A percentile compares a stretch with the other conserved stretches of the same genome.
Evolutionary conservation across 2,797 vertebrate species (phyloP).

Genomic region (Chelmon rostratus): DNA sequence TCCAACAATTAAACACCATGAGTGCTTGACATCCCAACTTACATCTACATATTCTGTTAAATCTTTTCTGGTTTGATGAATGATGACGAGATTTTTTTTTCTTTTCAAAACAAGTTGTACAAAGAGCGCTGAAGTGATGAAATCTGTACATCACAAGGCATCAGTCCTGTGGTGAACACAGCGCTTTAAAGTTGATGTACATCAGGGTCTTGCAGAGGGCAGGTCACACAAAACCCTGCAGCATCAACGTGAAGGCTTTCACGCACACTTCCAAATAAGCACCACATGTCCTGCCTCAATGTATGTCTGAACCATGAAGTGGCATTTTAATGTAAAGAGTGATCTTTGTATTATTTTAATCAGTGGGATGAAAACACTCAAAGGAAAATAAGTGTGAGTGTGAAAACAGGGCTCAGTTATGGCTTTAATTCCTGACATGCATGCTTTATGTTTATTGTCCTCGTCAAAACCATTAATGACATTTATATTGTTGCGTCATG

Average conservation of each 20-base stretch:
- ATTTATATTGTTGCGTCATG: constrained; percentile 32
- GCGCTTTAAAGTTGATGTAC: constrained; percentile 14
- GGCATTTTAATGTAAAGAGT: constrained; percentile 48
- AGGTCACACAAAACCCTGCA: constrained; percentile 19
- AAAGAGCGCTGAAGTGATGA: background rate
- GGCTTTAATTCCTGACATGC: constrained; percentile 28
- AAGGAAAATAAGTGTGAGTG: background rate
- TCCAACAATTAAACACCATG: constrained; percentile 40
- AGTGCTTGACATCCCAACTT: background rate
- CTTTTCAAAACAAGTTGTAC: background rate
- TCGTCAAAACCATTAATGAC: constrained; percentile 13
- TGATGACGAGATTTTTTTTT: constrained; percentile 1
- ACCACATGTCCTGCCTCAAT: constrained; percentile 34
- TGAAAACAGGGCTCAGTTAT: background rate
- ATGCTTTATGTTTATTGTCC: constrained; percentile 28
- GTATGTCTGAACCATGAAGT: constrained; percentile 25
- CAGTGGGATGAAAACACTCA: constrained; percentile 1
- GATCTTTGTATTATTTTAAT: constrained; percentile 51
- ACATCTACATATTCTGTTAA: background rate
- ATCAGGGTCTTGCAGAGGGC: constrained; percentile 13
- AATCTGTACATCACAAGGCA: constrained; percentile 10
- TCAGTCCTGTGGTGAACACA: constrained; percentile 3
- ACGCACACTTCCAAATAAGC: constrained; percentile 33
- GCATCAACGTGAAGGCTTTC: constrained; percentile 22
- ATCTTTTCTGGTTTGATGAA: background rate